phyloP scores from a whole-genome alignment of 1,140 invertebrate species.

The Oncopodura yosiiana region DNA sequence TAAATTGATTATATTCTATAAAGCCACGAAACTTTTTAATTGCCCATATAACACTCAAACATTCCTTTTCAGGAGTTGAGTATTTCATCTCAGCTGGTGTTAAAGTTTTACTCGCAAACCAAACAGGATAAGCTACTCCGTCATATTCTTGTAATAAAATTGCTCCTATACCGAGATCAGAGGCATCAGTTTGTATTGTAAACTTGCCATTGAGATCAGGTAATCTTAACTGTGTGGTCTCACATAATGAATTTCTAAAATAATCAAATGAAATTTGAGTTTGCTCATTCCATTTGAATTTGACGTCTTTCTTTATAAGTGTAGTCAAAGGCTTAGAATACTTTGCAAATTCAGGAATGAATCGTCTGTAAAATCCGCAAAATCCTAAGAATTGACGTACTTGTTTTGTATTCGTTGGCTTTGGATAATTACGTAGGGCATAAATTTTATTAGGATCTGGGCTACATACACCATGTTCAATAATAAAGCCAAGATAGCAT shows the following conservation, averaged over 20 bases:
- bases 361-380: constrained; percentile 38
- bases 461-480: not conserved
- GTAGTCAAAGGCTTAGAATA: constrained; percentile 34
- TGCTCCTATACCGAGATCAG: constrained; percentile 39
- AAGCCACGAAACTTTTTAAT: constrained; percentile 41
- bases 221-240: not conserved
- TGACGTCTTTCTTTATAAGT: constrained; percentile 13
- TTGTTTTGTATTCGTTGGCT: constrained; percentile 34
- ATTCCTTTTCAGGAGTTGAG: constrained; percentile 43
- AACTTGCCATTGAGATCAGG: constrained; percentile 38
- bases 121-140: constrained; percentile 33
- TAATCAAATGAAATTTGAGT: not conserved
- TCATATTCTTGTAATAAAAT: constrained; percentile 38
- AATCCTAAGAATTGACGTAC: constrained; percentile 37
- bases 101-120: constrained; percentile 31
- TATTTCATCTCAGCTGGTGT: constrained; percentile 41
- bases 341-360: constrained; percentile 35
- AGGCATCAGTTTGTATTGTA: constrained; percentile 42
- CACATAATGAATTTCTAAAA: constrained; percentile 7
- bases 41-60: constrained; percentile 40
- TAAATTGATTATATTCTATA: constrained; percentile 8
- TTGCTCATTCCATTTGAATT: constrained; percentile 11
- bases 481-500: constrained; percentile 38
- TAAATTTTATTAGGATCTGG: constrained; percentile 37
- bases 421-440: constrained; percentile 36